Conservation (phyloP, 1,140 invertebrate genomes). For the Drosophila orosa region DNA sequence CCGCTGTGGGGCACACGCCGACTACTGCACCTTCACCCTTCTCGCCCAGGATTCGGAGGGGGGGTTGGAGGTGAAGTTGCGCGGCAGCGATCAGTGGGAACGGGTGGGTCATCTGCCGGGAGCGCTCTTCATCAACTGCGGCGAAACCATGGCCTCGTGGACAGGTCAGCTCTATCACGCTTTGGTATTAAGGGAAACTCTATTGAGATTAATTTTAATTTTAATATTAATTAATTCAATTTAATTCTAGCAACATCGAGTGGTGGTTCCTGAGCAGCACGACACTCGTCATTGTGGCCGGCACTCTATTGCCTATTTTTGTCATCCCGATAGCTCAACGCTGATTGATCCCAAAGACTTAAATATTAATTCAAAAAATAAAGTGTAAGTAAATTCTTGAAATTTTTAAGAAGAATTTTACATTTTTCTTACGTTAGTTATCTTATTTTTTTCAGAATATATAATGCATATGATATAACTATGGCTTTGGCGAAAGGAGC, state of each 20-base stretch:
- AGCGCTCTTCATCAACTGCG: slow-evolving; percentile 91
- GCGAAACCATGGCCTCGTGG: slow-evolving; percentile 91
- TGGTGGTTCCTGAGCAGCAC: slow-evolving; percentile 88
- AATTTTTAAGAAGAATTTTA: background rate
- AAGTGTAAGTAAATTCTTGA: slow-evolving; percentile 45
- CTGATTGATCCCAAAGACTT: slow-evolving; percentile 85
- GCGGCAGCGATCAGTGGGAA: slow-evolving; percentile 88
- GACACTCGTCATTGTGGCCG: slow-evolving; percentile 86
- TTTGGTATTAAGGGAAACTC: slow-evolving; percentile 85
- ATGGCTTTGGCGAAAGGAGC: slow-evolving; percentile 36
- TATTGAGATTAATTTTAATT: background rate
- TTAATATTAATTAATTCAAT: background rate
- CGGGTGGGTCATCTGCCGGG: slow-evolving; percentile 91
- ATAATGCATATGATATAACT: slow-evolving; percentile 86
- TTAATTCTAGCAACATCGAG: slow-evolving; percentile 87
- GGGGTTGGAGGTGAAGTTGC: slow-evolving; percentile 87
- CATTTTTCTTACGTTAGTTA: too few species aligned
- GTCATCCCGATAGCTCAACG: slow-evolving; percentile 87
- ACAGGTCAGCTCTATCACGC: slow-evolving; percentile 89
- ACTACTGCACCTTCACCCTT: slow-evolving; percentile 90
- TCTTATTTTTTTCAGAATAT: slow-evolving; percentile 79
- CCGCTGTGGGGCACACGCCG: slow-evolving; percentile 89
- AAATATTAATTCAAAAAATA: slow-evolving; percentile 63
- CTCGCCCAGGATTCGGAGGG: slow-evolving; percentile 89
- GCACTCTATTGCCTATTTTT: slow-evolving; percentile 91